These are phyloP conservation scores for Strix uralensis DNA, from an alignment of 2,113 vertebrate genomes.

Conservation along the genomic window DNA sequence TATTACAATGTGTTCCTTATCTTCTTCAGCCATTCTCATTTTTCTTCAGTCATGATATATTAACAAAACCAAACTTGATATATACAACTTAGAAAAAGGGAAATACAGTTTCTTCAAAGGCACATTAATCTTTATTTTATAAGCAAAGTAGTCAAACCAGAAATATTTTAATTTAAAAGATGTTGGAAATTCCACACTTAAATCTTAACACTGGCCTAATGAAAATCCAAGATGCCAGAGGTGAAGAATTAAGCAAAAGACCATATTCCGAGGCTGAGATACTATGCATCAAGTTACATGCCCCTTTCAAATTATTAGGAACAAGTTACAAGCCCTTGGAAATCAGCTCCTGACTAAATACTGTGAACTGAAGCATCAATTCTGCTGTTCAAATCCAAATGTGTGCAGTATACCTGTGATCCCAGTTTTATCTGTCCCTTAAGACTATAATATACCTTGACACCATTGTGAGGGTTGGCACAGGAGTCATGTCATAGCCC, in stretches of 20 bases:
- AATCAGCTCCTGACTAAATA: constrained; percentile 32
- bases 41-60: neutral
- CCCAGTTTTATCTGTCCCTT: neutral
- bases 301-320: neutral
- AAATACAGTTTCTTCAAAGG: neutral
- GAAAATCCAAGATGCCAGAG: neutral
- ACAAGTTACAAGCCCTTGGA: neutral
- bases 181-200: neutral
- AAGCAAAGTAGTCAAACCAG: neutral
- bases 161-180: neutral
- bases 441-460: neutral
- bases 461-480: neutral
- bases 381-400: neutral
- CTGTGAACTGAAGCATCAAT: neutral
- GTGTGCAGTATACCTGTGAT: neutral
- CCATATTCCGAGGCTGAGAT: neutral
- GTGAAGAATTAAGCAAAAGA: neutral
- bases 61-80: neutral
- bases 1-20: neutral
- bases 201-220: neutral
- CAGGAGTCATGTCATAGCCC: neutral
- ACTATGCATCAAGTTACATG: neutral
- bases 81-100: neutral
- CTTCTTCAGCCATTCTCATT: neutral
- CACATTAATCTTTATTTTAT: neutral